Base-by-base conservation (phyloP, 2,888 invertebrate species). In the Latheticus oryzae region DNA sequence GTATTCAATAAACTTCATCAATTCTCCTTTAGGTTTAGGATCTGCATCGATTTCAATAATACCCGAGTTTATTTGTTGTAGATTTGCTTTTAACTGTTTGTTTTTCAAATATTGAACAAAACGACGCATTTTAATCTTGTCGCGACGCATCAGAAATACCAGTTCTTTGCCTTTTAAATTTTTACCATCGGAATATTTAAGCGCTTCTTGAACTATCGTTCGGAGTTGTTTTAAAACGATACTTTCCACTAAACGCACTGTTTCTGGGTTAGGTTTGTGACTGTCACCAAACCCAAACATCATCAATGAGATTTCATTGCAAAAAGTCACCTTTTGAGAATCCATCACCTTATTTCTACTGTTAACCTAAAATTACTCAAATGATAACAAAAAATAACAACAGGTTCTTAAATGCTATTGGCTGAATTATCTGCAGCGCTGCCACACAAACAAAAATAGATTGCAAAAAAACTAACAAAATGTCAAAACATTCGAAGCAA, bases 241-340 rank as follows among this genome's bases (percentile, higher is more conserved):
- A 61, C 86, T 88, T 79, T 96, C 95, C 0, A 96, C 88, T 37
- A 95, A 79, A 50, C 87, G 85, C 0, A 95, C 94, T 1, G 95
- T 91, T 32, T 91, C 92, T 0, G 87, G 82, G 28, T 91, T 84
- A 0, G 95, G 95, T 59, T 87, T 87, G 11, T 89, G 86, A 70
- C 90, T 89, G 73, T 96, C 96, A 0, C 96, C 96, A 73, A 95
- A 93, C n/a, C 94, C 95, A 68, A 93, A 90, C 95, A 94, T 91
- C 86, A 94, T 93, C 68, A 87, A 84, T 0, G 90, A 87, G 65
- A 93, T 91, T 79, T 93, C 91, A 78, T 83, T 81, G 72, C 82
- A 82, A 67, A 83, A 85, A 50, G 83, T 82, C 17, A 73, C 62
- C 61, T 72, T 71, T 43, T 64, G 67, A 9, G 58, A 42, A 5